Conservation (phyloP, 2,888 invertebrate species). For the Hirtodrosophila trivittata region DNA sequence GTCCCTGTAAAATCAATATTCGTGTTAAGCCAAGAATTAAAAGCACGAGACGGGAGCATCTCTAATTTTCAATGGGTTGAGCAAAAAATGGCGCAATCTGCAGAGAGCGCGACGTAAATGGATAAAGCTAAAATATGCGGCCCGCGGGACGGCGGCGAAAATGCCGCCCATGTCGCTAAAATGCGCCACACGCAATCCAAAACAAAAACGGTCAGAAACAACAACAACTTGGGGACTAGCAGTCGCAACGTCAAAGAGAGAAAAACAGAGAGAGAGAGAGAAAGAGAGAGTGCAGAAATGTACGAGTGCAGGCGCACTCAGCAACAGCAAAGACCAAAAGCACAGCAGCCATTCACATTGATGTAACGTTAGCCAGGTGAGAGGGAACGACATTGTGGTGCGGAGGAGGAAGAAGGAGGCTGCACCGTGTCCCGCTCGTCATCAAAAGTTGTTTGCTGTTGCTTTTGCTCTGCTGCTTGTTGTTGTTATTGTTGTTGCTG, state of each 20-base stretch:
- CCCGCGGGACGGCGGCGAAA: conserved; percentile 66
- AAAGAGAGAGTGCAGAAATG: conserved; percentile 11
- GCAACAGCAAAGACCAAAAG: conserved; percentile 29
- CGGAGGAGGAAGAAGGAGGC: conserved; percentile 6
- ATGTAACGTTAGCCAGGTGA: conserved; percentile 75
- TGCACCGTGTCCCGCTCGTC: conserved; percentile 53
- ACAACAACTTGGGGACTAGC: conserved; percentile 32
- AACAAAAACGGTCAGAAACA: conserved; percentile 49
- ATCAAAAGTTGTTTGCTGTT: conserved; percentile 51
- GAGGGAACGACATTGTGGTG: conserved; percentile 23
- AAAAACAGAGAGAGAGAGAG: conserved; percentile 10
- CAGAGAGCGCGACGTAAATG: conserved; percentile 59
- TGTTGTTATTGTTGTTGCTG: conserved; percentile 36
- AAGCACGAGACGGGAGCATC: conserved; percentile 27
- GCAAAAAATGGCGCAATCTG: conserved; percentile 74
- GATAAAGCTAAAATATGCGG: conserved; percentile 70
- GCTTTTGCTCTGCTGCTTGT: conserved; percentile 30
- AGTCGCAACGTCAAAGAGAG: conserved; percentile 17
- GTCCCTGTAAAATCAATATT: background rate
- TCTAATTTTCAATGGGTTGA: conserved; percentile 34
- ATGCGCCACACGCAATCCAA: conserved; percentile 73
- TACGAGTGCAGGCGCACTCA: conserved; percentile 52
- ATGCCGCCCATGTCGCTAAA: conserved; percentile 79
- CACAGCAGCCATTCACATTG: conserved; percentile 59
- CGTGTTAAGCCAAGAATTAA: background rate